phyloP scores from a whole-genome alignment of 2,113 vertebrate genomes.

The Larimichthys polyactis region DNA sequence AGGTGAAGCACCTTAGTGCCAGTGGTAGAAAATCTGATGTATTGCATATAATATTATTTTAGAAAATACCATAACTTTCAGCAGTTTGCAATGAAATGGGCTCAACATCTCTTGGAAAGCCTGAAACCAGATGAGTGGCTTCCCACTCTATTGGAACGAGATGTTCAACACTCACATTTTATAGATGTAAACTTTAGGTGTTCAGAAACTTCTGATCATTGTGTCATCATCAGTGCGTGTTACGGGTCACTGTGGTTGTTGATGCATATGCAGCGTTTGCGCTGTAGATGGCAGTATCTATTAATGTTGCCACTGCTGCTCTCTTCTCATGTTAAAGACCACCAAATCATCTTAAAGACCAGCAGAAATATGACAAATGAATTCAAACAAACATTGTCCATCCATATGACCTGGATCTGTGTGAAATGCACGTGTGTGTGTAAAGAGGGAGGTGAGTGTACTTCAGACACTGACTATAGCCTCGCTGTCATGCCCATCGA shows the following conservation, averaged over 20 bases:
- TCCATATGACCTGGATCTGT: neutral
- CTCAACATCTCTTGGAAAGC: neutral
- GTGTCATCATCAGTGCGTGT: too few species aligned
- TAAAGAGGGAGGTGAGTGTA: neutral
- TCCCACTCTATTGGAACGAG: too few species aligned
- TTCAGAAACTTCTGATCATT: neutral
- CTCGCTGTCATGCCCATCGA: conserved; percentile 47
- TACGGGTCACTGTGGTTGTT: neutral
- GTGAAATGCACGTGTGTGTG: neutral
- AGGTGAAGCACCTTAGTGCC: neutral
- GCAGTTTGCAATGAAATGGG: neutral
- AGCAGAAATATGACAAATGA: neutral
- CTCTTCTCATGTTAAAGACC: neutral
- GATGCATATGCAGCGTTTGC: conserved; percentile 7
- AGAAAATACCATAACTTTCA: neutral
- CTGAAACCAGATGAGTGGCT: neutral
- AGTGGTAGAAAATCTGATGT: neutral
- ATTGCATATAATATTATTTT: neutral
- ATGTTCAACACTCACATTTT: neutral
- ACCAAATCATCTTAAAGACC: neutral
- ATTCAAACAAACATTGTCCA: neutral
- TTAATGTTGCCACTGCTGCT: neutral
- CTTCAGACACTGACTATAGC: conserved; percentile 32
- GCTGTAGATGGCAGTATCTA: conserved; percentile 53
- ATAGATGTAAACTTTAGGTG: neutral